Evolutionary conservation across 2,888 invertebrate genomes (phyloP), one percentile per base, ranked within the genome.

Genomic region (Cerastis leucographa): DNA sequence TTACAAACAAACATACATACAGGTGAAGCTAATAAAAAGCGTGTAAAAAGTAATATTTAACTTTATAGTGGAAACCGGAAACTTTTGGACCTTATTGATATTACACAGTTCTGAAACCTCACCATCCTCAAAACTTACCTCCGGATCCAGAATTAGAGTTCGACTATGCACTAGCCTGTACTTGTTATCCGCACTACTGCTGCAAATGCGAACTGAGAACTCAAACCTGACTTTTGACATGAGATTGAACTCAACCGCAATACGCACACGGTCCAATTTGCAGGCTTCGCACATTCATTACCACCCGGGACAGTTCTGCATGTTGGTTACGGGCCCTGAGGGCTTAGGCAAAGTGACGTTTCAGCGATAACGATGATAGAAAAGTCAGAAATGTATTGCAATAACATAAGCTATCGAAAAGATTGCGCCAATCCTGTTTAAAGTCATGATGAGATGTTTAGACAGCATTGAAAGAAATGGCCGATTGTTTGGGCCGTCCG

Each of bases 211-310:
- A 76, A 76, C 17, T 66, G 14, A 76, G 25, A 56, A 29, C 25
- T 29, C 17, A 8, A n/a, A 46, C 25, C 54, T 66, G 35, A 46
- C 51, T 65, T 46, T 54, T 25, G 29, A 76, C 67, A 76, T 19
- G n/a, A 56, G 66, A 76, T 42, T 62, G 67, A 40, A 76, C 67
- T 76, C 40, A n/a, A 67, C 56, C 76, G 19, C 56, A 76, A 14
- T 59, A 76, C 25, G 11, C 67, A 67, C 67, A 67, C 46, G n/a
- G 12, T 59, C 66, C 29, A 59, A 59, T 49, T 76, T 49, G 65
- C 40, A 29, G 56, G 59, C 14, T 72, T 42, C 40, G 42, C 56
- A 59, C 67, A 9, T 42, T 59, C 67, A 76, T 66, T n/a, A 25
- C 12, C 17, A 0, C 14, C 40, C 35, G 12, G 40, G 19, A 46